These are phyloP conservation scores for Larimichthys crocea DNA, from an alignment of 2,113 vertebrate genomes.

Conservation along the genomic window DNA sequence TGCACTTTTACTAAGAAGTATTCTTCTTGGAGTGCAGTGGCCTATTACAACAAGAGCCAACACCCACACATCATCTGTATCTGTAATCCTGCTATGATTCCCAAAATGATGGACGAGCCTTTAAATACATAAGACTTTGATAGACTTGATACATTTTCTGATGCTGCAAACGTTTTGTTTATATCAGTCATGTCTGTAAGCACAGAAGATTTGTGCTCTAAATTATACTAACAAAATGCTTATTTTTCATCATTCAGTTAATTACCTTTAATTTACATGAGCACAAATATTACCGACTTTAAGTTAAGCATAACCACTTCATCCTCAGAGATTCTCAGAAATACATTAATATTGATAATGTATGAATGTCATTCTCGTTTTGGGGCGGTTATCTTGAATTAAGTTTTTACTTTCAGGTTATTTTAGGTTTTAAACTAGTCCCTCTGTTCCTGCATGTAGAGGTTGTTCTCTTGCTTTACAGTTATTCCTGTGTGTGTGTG, in stretches of 20 bases:
- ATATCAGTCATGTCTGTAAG: background rate
- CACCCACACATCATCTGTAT: too few relatives aligned
- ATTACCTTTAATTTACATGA: constrained; percentile 12
- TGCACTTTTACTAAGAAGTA: too few relatives aligned
- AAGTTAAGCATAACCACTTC: background rate
- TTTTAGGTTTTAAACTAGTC: background rate
- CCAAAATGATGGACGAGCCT: too few relatives aligned
- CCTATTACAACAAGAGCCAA: too few relatives aligned
- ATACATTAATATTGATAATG: background rate
- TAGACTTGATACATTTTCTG: background rate
- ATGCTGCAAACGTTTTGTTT: background rate
- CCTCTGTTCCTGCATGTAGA: background rate
- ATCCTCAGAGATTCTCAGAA: background rate
- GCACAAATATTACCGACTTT: constrained; percentile 7
- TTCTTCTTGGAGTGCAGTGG: too few relatives aligned
- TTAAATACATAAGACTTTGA: too few relatives aligned
- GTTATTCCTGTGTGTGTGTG: constrained; percentile 21
- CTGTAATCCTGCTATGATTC: too few relatives aligned
- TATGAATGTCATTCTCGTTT: background rate
- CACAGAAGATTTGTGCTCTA: background rate
- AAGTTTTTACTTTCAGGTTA: background rate
- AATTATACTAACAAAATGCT: background rate
- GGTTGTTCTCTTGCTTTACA: constrained; percentile 38
- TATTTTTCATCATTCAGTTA: constrained; percentile 2
- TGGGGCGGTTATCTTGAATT: too few relatives aligned